Conservation (phyloP, 2,888 invertebrate genomes). For the Leucania comma region DNA sequence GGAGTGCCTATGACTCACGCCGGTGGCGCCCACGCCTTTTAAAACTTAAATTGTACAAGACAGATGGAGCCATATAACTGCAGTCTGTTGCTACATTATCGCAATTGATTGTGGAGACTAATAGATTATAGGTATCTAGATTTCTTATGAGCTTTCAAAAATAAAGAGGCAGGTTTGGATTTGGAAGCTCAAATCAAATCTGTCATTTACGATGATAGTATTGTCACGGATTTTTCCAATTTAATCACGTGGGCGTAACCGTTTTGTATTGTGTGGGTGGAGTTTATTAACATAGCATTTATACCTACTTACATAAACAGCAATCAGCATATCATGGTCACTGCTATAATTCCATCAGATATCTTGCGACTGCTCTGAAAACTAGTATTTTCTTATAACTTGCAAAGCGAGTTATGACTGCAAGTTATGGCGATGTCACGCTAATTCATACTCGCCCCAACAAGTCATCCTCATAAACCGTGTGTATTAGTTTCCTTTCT, state of each 20-base stretch:
- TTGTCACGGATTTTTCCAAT: slow-evolving; percentile 24
- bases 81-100: slow-evolving; percentile 47
- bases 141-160: slow-evolving; percentile 23
- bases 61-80: slow-evolving; percentile 74
- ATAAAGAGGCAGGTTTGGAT: not conserved
- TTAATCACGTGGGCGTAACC: slow-evolving; percentile 33
- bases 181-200: not conserved
- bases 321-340: slow-evolving; percentile 10
- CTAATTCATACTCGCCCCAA: slow-evolving; percentile 56
- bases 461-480: slow-evolving; percentile 66
- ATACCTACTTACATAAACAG: slow-evolving; percentile 1
- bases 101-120: slow-evolving; percentile 41
- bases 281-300: slow-evolving; percentile 21
- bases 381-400: slow-evolving; percentile 56
- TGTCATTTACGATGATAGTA: slow-evolving; percentile 8
- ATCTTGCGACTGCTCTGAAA: slow-evolving; percentile 20
- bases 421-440: slow-evolving; percentile 63
- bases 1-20: slow-evolving; percentile 81
- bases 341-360: slow-evolving; percentile 15
- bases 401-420: slow-evolving; percentile 50
- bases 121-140: too few relatives aligned
- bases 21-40: slow-evolving; percentile 80
- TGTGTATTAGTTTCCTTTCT: slow-evolving; percentile 66
- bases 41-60: slow-evolving; percentile 72
- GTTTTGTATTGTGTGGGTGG: slow-evolving; percentile 30